Conservation (phyloP, 2,888 invertebrate species). For the Xanthorhoe designata region DNA sequence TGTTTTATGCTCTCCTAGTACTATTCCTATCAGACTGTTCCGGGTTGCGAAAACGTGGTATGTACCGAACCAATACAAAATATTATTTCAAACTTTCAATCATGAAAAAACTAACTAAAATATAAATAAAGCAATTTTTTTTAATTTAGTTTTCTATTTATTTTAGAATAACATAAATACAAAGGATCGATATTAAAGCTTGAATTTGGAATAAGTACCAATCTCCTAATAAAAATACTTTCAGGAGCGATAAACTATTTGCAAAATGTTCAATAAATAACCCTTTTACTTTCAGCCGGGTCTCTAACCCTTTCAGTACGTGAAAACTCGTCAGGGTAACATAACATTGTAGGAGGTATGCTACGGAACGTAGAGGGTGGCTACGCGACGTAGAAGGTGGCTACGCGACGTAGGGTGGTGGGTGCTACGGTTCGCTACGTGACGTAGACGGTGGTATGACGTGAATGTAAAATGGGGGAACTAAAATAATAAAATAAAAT, state of each 20-base stretch:
- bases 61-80: too few species aligned
- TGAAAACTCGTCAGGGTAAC: conserved; percentile 70
- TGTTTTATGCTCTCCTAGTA: conserved; percentile 24
- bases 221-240: conserved; percentile 17
- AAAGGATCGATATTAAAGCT: too few species aligned
- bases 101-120: not conserved
- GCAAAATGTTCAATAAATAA: conserved; percentile 30
- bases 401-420: conserved; percentile 19
- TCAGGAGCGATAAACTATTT: conserved; percentile 10
- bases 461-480: conserved; percentile 2
- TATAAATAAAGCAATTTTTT: too few species aligned
- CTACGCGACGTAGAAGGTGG: conserved; percentile 27
- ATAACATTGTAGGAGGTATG: conserved; percentile 54
- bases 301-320: conserved; percentile 80
- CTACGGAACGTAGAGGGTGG: conserved; percentile 35
- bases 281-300: conserved; percentile 55
- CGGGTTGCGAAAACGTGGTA: conserved; percentile 45
- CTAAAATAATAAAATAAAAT: not conserved
- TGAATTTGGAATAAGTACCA: too few species aligned
- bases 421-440: too few species aligned
- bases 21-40: conserved; percentile 33
- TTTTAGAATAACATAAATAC: too few species aligned
- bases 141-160: too few species aligned
- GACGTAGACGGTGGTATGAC: conserved; percentile 36
- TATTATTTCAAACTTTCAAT: not conserved